Base-by-base conservation (phyloP, 2,797 vertebrate species). In the Chelon auratus region DNA sequence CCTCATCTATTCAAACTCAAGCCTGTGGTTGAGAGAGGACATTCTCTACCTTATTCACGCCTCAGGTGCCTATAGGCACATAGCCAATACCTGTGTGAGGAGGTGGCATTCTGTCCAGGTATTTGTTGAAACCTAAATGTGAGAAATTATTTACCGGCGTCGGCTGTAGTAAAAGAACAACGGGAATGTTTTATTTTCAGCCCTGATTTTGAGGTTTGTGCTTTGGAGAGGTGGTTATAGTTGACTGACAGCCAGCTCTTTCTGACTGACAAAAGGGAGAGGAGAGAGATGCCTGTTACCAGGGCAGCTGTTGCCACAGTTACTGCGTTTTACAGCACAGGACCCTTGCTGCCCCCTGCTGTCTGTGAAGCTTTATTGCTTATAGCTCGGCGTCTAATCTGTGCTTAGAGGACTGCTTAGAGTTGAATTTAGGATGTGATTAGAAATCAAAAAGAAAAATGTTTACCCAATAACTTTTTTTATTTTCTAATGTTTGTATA, bases 261-360 rank as follows among this genome's bases (percentile, higher is more conserved):
- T 92, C 87, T 94, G 91, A 92, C 92, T 93, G 91, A 93, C 91
- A 93, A 92, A 93, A 90, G 86, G 64, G 85, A 87, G 85, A 88
- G 82, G 51, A 92, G 80, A 93, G 91, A 80, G 66, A 91, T 85
- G 86, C 84, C 88, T 93, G 93, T 94, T 94, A 88, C 93, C 90
- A 93, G 83, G 90, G 92, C 91, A 93, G 89, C 91, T 90, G 93
- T 95, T 95, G 91, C 92, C 89, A 93, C 54, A 90, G 92, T 93
- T 92, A 93, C 93, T 81, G 84, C 68, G 75, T 90, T 81, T 86
- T 86, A 77, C 70, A 81, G 84, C 75, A 58, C 81, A 87, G 83
- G 73, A 59, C 59, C 72, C 84, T 82, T 85, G 74, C 90, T 88
- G 88, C 92, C 93, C 89, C 89, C 92, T 92, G 83, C 88, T 93